Evolutionary conservation across 2,113 vertebrate species (phyloP).

Genomic region (Ceyx melanurus): DNA sequence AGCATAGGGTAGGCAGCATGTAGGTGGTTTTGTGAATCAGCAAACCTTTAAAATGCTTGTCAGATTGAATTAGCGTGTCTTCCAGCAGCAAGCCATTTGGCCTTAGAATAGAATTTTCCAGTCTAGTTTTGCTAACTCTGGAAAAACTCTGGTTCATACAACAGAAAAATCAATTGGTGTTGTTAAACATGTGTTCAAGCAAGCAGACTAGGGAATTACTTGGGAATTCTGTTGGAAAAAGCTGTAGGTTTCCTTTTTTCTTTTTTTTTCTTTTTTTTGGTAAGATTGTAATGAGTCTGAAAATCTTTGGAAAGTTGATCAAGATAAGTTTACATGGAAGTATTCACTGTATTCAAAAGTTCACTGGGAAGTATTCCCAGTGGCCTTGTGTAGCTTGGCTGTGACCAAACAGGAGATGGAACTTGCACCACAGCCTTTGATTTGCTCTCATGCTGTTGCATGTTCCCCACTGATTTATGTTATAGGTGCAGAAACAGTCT

Average conservation of each 20-base stretch:
- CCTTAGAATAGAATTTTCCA: conserved; percentile 5
- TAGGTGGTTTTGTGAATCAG: conserved; percentile 69
- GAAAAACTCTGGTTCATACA: not conserved
- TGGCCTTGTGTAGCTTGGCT: not conserved
- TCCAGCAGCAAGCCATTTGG: conserved; percentile 6
- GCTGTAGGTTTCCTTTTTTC: not conserved
- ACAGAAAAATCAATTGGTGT: not conserved
- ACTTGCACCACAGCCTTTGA: not conserved
- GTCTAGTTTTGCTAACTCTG: not conserved
- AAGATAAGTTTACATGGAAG: not conserved
- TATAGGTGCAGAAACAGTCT: not conserved
- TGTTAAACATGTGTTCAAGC: not conserved
- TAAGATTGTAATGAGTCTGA: not conserved
- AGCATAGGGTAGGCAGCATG: not conserved
- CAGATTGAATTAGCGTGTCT: conserved; percentile 16
- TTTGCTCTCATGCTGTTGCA: not conserved
- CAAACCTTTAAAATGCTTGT: conserved; percentile 40
- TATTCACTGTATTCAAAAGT: no score
- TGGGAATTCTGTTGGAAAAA: not conserved
- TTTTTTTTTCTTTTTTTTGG: not conserved
- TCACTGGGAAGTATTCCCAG: not conserved
- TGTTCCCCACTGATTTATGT: not conserved
- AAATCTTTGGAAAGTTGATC: not conserved
- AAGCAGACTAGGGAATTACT: not conserved
- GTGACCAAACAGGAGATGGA: not conserved